Conservation (phyloP, 2,888 invertebrate genomes). For the Epirrhoe alternata region DNA sequence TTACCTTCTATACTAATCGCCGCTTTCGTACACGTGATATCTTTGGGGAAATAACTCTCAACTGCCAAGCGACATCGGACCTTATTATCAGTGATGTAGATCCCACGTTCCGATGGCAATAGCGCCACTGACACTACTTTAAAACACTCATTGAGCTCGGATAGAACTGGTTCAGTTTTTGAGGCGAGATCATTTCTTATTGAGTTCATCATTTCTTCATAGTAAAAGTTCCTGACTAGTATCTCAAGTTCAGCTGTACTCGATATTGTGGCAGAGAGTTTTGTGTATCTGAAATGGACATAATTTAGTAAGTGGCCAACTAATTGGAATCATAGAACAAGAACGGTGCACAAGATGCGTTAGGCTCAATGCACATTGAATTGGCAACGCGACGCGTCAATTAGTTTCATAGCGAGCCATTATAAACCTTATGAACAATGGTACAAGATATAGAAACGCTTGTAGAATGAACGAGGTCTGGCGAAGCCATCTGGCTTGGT, state of each 20-base stretch:
- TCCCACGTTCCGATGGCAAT: constrained; percentile 82
- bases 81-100: constrained; percentile 77
- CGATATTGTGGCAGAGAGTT: constrained; percentile 92
- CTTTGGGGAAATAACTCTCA: constrained; percentile 85
- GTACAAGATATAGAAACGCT: too few species aligned
- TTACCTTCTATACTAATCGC: constrained; percentile 86
- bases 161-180: constrained; percentile 76
- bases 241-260: constrained; percentile 90
- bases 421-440: too few species aligned
- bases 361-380: too few species aligned
- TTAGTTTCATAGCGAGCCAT: too few species aligned
- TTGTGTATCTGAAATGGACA: constrained; percentile 86
- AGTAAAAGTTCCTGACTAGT: constrained; percentile 90
- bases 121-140: constrained; percentile 82
- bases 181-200: constrained; percentile 80
- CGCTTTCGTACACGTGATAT: constrained; percentile 86
- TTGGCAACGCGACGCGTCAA: too few species aligned
- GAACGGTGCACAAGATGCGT: too few species aligned
- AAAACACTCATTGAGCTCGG: constrained; percentile 85
- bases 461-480: too few species aligned
- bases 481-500: too few species aligned
- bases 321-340: too few species aligned
- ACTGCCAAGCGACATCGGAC: constrained; percentile 71
- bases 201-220: constrained; percentile 92
- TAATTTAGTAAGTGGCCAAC: too few species aligned